Conservation (phyloP, 2,888 invertebrate genomes). For the Phyllotreta cruciferae region DNA sequence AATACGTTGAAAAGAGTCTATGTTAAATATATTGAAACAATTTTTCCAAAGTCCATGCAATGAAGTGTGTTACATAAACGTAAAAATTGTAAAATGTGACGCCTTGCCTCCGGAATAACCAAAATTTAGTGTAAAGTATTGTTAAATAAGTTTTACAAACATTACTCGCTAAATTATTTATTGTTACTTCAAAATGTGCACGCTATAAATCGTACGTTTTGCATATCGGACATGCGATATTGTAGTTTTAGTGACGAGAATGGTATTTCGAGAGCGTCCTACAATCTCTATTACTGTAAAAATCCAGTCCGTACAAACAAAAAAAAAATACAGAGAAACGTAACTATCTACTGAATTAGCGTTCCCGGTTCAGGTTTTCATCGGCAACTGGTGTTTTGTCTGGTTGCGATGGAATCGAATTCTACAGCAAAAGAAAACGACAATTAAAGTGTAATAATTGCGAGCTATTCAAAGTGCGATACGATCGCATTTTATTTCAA, state of each 20-base stretch:
- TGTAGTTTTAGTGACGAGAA: constrained; percentile 38
- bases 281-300: constrained; percentile 17
- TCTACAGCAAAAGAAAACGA: constrained; percentile 63
- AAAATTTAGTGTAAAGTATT: constrained; percentile 40
- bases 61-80: not conserved
- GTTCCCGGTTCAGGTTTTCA: constrained; percentile 76
- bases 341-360: constrained; percentile 49
- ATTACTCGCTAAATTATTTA: constrained; percentile 16
- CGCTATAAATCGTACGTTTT: constrained; percentile 38
- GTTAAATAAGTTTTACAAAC: constrained; percentile 18
- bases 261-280: constrained; percentile 17
- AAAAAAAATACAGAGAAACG: constrained; percentile 30
- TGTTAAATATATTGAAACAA: not conserved
- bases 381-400: constrained; percentile 68
- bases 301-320: constrained; percentile 29
- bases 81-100: constrained; percentile 24
- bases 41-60: not conserved
- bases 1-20: too few relatives aligned
- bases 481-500: not conserved
- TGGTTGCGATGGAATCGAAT: constrained; percentile 69
- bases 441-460: constrained; percentile 13
- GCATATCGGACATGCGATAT: constrained; percentile 40
- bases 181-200: constrained; percentile 42
- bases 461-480: constrained; percentile 8
- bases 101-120: constrained; percentile 13